Evolutionary conservation across 1,140 invertebrate genomes (phyloP).

Genomic region (Lysiphlebus fabarum): DNA sequence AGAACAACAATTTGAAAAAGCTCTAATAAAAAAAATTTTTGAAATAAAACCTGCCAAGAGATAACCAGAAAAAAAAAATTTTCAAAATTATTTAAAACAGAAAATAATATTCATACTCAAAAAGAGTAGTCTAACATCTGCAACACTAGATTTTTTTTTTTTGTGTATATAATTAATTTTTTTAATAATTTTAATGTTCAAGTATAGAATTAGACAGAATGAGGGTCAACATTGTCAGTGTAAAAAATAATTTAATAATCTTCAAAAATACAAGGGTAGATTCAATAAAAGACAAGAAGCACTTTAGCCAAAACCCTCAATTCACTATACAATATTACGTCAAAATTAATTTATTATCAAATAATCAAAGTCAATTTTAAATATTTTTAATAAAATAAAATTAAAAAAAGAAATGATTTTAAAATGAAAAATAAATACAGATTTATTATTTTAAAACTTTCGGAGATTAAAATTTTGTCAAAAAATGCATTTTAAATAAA

Average conservation of each 20-base stretch:
- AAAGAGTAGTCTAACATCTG: not conserved
- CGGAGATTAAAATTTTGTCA: too few species aligned
- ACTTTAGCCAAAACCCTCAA: conserved; percentile 6
- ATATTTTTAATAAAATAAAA: too few species aligned
- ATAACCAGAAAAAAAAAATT: too few species aligned
- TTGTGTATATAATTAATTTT: too few species aligned
- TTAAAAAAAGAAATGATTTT: too few species aligned
- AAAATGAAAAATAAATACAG: not conserved
- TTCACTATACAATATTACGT: not conserved
- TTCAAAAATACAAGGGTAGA: conserved; percentile 6
- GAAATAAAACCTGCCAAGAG: too few species aligned
- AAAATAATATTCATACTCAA: too few species aligned
- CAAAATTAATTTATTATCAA: conserved; percentile 12
- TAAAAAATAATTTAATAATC: conserved; percentile 22
- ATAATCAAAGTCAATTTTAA: not conserved
- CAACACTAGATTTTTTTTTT: too few species aligned
- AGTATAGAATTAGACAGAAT: not conserved
- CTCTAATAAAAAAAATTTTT: not conserved
- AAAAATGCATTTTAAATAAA: too few species aligned
- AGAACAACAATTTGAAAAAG: not conserved
- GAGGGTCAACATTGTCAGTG: conserved; percentile 6
- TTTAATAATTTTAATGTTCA: not conserved
- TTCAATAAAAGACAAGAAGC: conserved; percentile 13
- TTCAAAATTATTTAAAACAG: too few species aligned
- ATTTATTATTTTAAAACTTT: not conserved